Percentiles rank a stretch among this genome's conserved stretches.
Conservation (phyloP, 2,888 invertebrate species). For the Epistrophe grossulariae region DNA sequence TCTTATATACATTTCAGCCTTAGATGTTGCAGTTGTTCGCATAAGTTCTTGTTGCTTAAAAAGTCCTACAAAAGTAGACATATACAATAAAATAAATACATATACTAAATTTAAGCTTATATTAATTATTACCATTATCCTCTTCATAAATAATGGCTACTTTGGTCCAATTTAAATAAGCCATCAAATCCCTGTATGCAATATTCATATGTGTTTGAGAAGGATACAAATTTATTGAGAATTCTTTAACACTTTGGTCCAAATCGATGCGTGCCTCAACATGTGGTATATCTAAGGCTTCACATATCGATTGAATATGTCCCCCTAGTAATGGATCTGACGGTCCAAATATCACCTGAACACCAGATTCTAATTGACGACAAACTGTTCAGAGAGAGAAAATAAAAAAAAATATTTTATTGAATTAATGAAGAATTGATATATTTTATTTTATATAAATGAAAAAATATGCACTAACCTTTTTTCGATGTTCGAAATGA, state of each 20-base stretch:
- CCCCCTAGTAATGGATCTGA: conserved; percentile 92
- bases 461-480: conserved; percentile 86
- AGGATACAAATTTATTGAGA: conserved; percentile 95
- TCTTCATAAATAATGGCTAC: conserved; percentile 97
- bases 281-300: conserved; percentile 95
- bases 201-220: conserved; percentile 91
- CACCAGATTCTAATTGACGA: conserved; percentile 90
- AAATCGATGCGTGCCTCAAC: conserved; percentile 90
- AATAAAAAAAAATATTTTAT: no score
- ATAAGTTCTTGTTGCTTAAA: conserved; percentile 94
- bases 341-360: conserved; percentile 94
- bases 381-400: conserved; percentile 77
- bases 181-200: conserved; percentile 93
- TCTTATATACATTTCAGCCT: conserved; percentile 91
- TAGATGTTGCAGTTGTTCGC: conserved; percentile 87
- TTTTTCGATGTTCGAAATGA: conserved; percentile 96
- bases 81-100: conserved; percentile 77
- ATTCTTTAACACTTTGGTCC: conserved; percentile 85
- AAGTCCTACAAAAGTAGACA: conserved; percentile 85
- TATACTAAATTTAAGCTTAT: not conserved
- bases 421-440: no score
- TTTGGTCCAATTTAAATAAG: conserved; percentile 95
- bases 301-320: conserved; percentile 95
- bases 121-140: conserved; percentile 88
- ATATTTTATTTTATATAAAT: not conserved